Percentiles rank a stretch among this genome's conserved stretches.
Conservation (phyloP, 2,888 invertebrate species). For the Myathropa florea region DNA sequence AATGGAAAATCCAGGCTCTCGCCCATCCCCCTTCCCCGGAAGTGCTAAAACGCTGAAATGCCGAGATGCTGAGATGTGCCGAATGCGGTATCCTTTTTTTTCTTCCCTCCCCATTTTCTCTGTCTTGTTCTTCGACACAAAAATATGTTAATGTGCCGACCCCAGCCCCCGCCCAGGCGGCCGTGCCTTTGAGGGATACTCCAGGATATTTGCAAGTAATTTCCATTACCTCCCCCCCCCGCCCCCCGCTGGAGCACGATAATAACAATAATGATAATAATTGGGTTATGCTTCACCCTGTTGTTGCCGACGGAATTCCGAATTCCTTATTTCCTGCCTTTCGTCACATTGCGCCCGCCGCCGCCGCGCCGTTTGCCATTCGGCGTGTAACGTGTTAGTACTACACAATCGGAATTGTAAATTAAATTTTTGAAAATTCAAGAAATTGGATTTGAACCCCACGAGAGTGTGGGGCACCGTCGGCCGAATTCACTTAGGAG, state of each 20-base stretch:
- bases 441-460: not conserved
- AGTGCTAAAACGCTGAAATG: not conserved
- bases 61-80: not conserved
- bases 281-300: constrained; percentile 27
- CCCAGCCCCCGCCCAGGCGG: not conserved
- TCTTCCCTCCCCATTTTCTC: no score
- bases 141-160: constrained; percentile 14
- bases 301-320: not conserved
- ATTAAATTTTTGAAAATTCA: constrained; percentile 36
- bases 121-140: not conserved
- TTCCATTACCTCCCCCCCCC: constrained; percentile 29
- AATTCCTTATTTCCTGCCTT: not conserved
- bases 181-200: not conserved
- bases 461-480: no score
- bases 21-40: not conserved
- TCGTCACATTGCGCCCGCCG: not conserved
- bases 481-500: constrained; percentile 3
- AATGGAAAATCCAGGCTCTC: constrained; percentile 2
- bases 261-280: constrained; percentile 38
- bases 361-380: not conserved
- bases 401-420: constrained; percentile 23
- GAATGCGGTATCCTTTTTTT: not conserved
- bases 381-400: not conserved
- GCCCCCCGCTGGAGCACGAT: not conserved
- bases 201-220: constrained; percentile 43